Percentiles rank a stretch among this genome's conserved stretches.
Conservation (phyloP, 1,140 invertebrate genomes). For the Drosophila punjabiensis region DNA sequence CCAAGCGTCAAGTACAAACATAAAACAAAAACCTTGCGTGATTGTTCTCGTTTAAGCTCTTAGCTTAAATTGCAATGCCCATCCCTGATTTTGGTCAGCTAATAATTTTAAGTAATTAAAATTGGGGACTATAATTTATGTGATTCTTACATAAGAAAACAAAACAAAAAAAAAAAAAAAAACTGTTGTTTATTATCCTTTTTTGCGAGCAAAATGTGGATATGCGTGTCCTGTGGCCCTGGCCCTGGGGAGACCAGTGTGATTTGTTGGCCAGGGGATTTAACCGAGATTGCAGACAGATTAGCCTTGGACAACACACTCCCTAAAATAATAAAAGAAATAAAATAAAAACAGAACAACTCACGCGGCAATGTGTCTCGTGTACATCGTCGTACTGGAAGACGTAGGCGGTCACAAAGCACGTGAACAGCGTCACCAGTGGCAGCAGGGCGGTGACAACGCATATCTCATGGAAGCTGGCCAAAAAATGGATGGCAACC, state of each 20-base stretch:
- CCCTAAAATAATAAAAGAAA: background rate
- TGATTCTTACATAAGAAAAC: background rate
- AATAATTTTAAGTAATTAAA: background rate
- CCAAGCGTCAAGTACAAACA: background rate
- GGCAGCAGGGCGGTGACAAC: constrained; percentile 93
- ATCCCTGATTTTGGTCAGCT: background rate
- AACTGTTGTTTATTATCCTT: background rate
- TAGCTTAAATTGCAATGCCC: background rate
- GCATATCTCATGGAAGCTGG: constrained; percentile 89
- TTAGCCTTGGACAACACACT: background rate
- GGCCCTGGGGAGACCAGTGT: constrained; percentile 14
- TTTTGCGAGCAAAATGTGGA: background rate
- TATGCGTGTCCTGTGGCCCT: constrained; percentile 28
- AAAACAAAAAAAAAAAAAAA: too few relatives aligned
- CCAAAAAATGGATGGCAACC: constrained; percentile 75
- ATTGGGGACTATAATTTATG: background rate
- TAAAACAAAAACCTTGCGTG: background rate
- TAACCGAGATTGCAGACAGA: constrained; percentile 18
- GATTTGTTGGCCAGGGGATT: constrained; percentile 27
- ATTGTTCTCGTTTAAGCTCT: background rate
- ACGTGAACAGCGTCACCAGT: constrained; percentile 92
- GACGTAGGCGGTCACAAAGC: constrained; percentile 94
- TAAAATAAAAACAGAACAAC: constrained; percentile 67
- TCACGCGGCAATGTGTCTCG: constrained; percentile 96
- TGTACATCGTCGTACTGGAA: constrained; percentile 96